Base-by-base conservation (phyloP, 2,797 vertebrate genomes). In the Borostomias antarcticus region DNA sequence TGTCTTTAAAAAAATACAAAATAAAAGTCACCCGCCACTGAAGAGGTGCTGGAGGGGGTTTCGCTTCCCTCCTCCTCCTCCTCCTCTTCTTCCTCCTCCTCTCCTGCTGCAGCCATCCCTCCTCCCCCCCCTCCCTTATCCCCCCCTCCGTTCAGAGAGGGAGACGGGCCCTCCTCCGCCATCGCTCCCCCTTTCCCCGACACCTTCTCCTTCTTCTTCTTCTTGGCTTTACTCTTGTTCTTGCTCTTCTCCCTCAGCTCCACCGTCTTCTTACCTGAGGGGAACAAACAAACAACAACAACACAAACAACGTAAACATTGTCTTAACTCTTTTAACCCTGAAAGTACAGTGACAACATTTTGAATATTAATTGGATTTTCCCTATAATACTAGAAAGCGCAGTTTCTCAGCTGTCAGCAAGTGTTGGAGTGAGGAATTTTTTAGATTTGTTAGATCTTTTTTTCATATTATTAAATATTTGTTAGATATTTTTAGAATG, bases 181-280 rank as follows among this genome's bases (percentile, higher is more conserved):
- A 62, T 71, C 0, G 40, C 48, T 19, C 69, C 82, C n/a, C 64
- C 82, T 0, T 72, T 83, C 17, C 62, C 84, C 0, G 77, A 0
- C 0, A 8, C 2, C 66, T 92, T 94, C 74, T 91, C 96, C 84
- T 95, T 96, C 85, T 92, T 97, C 83, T 97, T 98, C 74, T 86
- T 66, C 77, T 96, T 98, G 53, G 85, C 68, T 71, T 92, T 94
- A 23, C 82, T 62, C 58, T 93, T 94, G 25, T 82, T 62, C 58
- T 93, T 94, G 7, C 77, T 92, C 84, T 97, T 99, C 64, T 95
- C 98, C 80, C 93, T 94, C 58, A 97, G 78, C 7, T 95, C 93
- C 10, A 84, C 62, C 61, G 88, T 87, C 84, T 98, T 98, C 65
- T 95, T 97, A 30, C 96, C 97, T 99, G 79, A 13, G 47, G 70